These are phyloP conservation scores for Drosophila paranaensis DNA, from an alignment of 2,888 invertebrate genomes.

Conservation along the genomic window DNA sequence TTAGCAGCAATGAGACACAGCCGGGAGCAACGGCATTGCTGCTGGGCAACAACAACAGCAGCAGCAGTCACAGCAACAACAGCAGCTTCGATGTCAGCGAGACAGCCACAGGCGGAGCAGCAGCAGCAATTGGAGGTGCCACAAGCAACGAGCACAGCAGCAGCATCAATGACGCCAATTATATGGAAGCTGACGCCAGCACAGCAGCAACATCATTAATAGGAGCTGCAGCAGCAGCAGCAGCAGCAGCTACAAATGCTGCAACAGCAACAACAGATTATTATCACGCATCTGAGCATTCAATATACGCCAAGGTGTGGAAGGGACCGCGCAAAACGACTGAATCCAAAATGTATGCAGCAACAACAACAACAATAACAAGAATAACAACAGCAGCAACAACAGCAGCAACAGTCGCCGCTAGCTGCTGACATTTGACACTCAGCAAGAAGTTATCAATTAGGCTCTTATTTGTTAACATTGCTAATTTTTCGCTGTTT, in stretches of 20 bases:
- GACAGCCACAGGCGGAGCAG: slow-evolving; percentile 38
- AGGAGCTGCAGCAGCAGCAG: slow-evolving; percentile 8
- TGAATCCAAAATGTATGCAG: slow-evolving; percentile 84
- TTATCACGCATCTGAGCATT: slow-evolving; percentile 77
- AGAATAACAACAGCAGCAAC: background rate
- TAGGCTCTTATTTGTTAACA: slow-evolving; percentile 32
- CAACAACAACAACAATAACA: slow-evolving; percentile 6
- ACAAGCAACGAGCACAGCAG: slow-evolving; percentile 1
- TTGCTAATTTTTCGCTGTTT: slow-evolving; percentile 24
- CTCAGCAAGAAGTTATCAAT: slow-evolving; percentile 31
- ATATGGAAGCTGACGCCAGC: slow-evolving; percentile 15
- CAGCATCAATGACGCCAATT: slow-evolving; percentile 28
- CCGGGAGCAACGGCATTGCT: slow-evolving; percentile 14
- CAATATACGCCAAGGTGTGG: slow-evolving; percentile 85
- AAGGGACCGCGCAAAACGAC: slow-evolving; percentile 84
- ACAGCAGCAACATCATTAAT: slow-evolving; percentile 41
- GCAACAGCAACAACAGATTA: slow-evolving; percentile 50
- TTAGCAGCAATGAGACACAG: slow-evolving; percentile 25
- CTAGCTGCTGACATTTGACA: slow-evolving; percentile 26
- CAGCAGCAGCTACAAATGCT: slow-evolving; percentile 9
- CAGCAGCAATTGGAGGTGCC: slow-evolving; percentile 20
- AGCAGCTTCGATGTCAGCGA: slow-evolving; percentile 63
- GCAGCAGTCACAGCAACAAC: slow-evolving; percentile 50
- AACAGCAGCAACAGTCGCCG: slow-evolving; percentile 8
- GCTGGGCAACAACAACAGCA: slow-evolving; percentile 59